Conservation (phyloP, 2,888 invertebrate genomes). For the Clivina fossor region DNA sequence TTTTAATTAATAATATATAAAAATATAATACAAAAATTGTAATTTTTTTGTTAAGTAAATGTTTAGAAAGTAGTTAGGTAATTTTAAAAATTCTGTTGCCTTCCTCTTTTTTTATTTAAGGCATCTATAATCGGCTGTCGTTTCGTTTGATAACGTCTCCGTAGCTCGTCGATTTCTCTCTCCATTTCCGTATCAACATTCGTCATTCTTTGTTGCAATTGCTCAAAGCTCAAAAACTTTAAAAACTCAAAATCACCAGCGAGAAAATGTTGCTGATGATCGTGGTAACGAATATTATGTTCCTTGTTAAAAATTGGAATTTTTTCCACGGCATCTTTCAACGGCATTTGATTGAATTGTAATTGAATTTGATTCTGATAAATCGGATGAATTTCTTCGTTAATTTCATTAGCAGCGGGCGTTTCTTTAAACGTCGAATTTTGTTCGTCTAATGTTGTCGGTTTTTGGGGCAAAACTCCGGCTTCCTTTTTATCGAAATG, state of each 20-base stretch:
- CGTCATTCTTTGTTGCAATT: conserved; percentile 83
- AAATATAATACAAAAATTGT: conserved; percentile 30
- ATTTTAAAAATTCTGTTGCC: conserved; percentile 88
- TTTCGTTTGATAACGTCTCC: conserved; percentile 88
- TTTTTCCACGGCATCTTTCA: conserved; percentile 25
- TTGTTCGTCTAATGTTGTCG: conserved; percentile 49
- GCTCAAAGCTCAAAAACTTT: conserved; percentile 80
- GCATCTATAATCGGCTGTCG: conserved; percentile 95
- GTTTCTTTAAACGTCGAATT: conserved; percentile 20
- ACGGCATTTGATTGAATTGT: conserved; percentile 56
- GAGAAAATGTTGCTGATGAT: conserved; percentile 63
- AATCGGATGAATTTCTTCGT: conserved; percentile 47
- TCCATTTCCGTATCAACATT: conserved; percentile 95
- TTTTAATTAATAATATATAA: conserved; percentile 26
- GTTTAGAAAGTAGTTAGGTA: too few relatives aligned
- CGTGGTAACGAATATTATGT: conserved; percentile 12
- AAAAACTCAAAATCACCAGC: conserved; percentile 84
- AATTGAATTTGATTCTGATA: conserved; percentile 58
- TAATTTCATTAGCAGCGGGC: conserved; percentile 12
- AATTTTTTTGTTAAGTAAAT: not conserved
- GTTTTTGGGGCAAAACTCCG: conserved; percentile 48
- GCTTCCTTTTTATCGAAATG: conserved; percentile 89
- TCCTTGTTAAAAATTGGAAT: conserved; percentile 17
- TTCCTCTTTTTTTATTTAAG: conserved; percentile 89
- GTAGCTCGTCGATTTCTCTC: conserved; percentile 88